Percentiles rank a stretch among this genome's conserved stretches.
These are phyloP conservation scores for Kryphioiulus occultus DNA, from an alignment of 2,888 invertebrate genomes.

Conservation along the genomic window DNA sequence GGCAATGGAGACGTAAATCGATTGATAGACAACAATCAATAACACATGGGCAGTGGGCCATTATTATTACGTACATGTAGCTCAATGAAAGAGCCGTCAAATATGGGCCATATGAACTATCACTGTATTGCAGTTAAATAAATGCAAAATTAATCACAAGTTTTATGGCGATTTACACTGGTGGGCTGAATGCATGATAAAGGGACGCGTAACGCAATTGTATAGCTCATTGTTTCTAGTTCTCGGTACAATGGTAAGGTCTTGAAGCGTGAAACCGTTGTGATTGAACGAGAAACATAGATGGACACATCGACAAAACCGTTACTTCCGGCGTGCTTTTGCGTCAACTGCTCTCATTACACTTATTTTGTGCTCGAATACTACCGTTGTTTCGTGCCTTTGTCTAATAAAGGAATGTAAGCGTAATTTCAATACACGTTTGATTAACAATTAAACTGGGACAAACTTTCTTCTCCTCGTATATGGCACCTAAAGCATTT, in stretches of 20 bases:
- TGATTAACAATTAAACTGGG: not conserved
- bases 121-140: not conserved
- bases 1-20: not conserved
- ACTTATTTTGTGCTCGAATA: not conserved
- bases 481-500: not conserved
- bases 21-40: not conserved
- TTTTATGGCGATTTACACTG: not conserved
- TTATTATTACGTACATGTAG: not conserved
- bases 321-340: not conserved
- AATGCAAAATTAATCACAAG: not conserved
- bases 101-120: not conserved
- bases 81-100: not conserved
- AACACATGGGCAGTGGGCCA: not conserved
- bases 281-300: not conserved
- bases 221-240: not conserved
- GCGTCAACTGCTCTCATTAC: too few relatives aligned
- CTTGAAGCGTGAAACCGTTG: not conserved
- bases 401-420: not conserved
- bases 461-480: not conserved
- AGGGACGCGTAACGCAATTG: not conserved
- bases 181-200: not conserved
- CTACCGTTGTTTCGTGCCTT: not conserved
- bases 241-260: not conserved
- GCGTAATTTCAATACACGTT: not conserved
- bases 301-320: not conserved